Base-by-base conservation (phyloP, 1,140 invertebrate species). In the Telenomus remus region DNA sequence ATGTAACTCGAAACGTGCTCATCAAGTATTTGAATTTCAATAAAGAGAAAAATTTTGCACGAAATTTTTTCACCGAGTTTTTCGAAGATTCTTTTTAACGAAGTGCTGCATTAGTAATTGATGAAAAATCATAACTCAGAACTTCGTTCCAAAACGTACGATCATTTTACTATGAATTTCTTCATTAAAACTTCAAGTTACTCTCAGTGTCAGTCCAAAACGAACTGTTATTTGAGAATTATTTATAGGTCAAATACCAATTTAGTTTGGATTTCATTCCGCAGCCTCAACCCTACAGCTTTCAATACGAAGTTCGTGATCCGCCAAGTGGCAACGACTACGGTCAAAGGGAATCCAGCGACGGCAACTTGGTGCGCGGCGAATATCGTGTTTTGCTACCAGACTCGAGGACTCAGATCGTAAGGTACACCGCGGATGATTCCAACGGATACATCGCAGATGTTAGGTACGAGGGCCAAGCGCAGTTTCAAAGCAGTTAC, bases 371-470 rank as follows among this genome's bases (percentile, higher is more conserved):
- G 49, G 91, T 92, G 14, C 84, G 86, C 53, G 94, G 93, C 12
- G 92, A 94, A 79, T 95, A 94, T 87, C 87, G 91, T 73, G 93
- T 94, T 33, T 86, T 91, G 75, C 88, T 95, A 47, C 93, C 93
- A 0, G 93, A 94, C 80, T 93, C 93, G 37, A 89, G 94, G 46
- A 91, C 91, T 42, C 90, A 91, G 83, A 89, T 90, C 68, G 93
- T 94, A n/a, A 92, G 91, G 7, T 95, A 95, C 84, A 92, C 91
- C 72, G 93, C 94, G 0, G 93, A 94, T 78, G 92, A 93, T 89
- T 89, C 91, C 70, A 93, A 91, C 37, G 94, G 94, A 39, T 95
- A 93, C 87, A 92, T 93, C 78, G 93, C 93, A 42, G 92, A 94
- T 75, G 93, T 95, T 43, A 90, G 91, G 71, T 95, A 94, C 78